These are phyloP conservation scores for Vollenhovia emeryi DNA, from an alignment of 1,140 invertebrate genomes.

Conservation along the genomic window DNA sequence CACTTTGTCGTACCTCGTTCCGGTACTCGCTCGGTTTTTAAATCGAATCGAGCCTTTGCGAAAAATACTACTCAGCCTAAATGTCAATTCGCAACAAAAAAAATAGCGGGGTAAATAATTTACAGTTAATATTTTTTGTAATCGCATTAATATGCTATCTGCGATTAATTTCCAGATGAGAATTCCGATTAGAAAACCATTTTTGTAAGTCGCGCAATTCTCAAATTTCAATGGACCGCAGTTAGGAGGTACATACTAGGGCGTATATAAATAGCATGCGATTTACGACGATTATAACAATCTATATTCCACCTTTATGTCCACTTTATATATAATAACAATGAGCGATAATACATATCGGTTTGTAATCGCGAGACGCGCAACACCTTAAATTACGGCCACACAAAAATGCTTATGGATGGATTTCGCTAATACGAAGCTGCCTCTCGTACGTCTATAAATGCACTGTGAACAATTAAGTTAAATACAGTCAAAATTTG, in stretches of 20 bases:
- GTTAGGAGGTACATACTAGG: background rate
- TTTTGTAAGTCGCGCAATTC: background rate
- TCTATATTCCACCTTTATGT: slow-evolving; percentile 61
- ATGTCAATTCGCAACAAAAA: background rate
- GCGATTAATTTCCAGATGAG: background rate
- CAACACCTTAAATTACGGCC: slow-evolving; percentile 22
- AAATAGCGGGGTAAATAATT: too few relatives aligned
- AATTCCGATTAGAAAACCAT: background rate
- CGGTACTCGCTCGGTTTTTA: background rate
- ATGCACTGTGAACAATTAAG: slow-evolving; percentile 29
- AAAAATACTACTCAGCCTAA: background rate
- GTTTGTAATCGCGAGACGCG: slow-evolving; percentile 21
- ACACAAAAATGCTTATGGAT: slow-evolving; percentile 62
- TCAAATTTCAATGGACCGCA: background rate
- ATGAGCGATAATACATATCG: slow-evolving; percentile 54
- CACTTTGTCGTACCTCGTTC: background rate
- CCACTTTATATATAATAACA: slow-evolving; percentile 62
- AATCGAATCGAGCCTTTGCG: background rate
- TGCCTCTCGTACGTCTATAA: slow-evolving; percentile 6
- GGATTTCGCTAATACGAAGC: slow-evolving; percentile 63
- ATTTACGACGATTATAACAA: slow-evolving; percentile 48
- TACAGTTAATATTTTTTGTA: too few relatives aligned
- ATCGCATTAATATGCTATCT: background rate
- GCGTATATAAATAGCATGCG: background rate
- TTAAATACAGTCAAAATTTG: slow-evolving; percentile 49